phyloP scores from a whole-genome alignment of 2,888 invertebrate species.

The Aspidiotus destructor region DNA sequence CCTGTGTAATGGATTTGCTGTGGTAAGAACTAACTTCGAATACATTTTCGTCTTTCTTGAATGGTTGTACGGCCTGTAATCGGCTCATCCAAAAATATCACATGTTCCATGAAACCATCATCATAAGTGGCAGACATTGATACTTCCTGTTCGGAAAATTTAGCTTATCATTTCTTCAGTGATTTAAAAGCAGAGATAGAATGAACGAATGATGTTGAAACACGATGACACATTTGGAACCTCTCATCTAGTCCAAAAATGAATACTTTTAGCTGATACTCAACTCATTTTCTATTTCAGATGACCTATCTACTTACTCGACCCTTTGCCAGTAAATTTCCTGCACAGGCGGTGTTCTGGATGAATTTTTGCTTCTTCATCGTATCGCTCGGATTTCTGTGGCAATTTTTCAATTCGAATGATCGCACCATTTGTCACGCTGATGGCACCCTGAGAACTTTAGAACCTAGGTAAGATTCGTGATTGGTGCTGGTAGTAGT shows the following conservation, averaged over 20 bases:
- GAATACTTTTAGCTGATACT: not conserved
- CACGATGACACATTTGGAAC: too few relatives aligned
- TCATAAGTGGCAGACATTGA: too few relatives aligned
- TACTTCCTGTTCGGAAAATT: too few relatives aligned
- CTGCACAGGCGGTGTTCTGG: constrained; percentile 74
- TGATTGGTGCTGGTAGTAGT: too few relatives aligned
- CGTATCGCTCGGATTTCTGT: constrained; percentile 81
- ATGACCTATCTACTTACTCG: constrained; percentile 85
- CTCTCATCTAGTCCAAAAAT: not conserved
- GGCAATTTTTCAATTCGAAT: constrained; percentile 74
- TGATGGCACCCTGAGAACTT: constrained; percentile 77
- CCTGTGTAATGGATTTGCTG: constrained; percentile 66
- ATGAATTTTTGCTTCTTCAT: constrained; percentile 84
- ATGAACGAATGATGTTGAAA: too few relatives aligned
- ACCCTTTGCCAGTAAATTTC: constrained; percentile 83
- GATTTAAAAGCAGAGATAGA: too few relatives aligned
- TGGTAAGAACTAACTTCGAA: constrained; percentile 47
- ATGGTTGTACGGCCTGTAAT: not conserved
- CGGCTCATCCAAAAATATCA: too few relatives aligned
- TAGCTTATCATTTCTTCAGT: too few relatives aligned
- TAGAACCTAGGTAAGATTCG: constrained; percentile 62
- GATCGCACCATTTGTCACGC: constrained; percentile 84
- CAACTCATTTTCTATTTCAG: constrained; percentile 38
- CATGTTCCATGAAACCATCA: too few relatives aligned
- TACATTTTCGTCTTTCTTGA: not conserved